Evolutionary conservation across 2,797 vertebrate species (phyloP).

Genomic region (Spinibarbus caldwelli): DNA sequence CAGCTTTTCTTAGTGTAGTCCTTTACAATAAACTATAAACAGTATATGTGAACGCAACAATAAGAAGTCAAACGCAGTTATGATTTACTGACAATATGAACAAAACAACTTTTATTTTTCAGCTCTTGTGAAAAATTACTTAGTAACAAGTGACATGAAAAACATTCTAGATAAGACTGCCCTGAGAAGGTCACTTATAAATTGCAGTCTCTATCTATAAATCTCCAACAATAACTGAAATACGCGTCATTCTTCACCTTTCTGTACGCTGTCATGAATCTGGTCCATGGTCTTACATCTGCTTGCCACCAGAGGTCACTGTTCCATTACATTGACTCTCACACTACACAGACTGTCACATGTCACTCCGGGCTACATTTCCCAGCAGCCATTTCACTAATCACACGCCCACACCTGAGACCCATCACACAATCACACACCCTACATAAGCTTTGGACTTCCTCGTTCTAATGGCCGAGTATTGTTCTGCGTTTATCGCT

Average conservation of each 20-base stretch:
- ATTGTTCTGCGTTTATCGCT: too few species aligned
- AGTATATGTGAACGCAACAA: neutral
- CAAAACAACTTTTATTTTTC: neutral
- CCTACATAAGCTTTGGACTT: too few species aligned
- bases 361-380: too few species aligned
- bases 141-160: neutral
- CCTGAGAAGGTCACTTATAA: neutral
- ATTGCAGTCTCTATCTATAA: slow-evolving; percentile 8
- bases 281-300: too few species aligned
- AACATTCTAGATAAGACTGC: neutral
- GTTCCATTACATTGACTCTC: too few species aligned
- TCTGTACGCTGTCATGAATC: too few species aligned
- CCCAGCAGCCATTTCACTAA: too few species aligned
- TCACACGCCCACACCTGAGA: too few species aligned
- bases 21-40: neutral
- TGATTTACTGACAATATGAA: neutral
- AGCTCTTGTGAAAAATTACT: neutral
- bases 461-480: too few species aligned
- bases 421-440: too few species aligned
- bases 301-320: too few species aligned
- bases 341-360: too few species aligned
- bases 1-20: neutral
- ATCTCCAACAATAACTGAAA: slow-evolving; percentile 8
- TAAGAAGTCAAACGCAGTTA: neutral
- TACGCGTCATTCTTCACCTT: slow-evolving; percentile 32